Base-by-base conservation (phyloP, 2,797 vertebrate genomes). In the Catamblyrhynchus diadema region DNA sequence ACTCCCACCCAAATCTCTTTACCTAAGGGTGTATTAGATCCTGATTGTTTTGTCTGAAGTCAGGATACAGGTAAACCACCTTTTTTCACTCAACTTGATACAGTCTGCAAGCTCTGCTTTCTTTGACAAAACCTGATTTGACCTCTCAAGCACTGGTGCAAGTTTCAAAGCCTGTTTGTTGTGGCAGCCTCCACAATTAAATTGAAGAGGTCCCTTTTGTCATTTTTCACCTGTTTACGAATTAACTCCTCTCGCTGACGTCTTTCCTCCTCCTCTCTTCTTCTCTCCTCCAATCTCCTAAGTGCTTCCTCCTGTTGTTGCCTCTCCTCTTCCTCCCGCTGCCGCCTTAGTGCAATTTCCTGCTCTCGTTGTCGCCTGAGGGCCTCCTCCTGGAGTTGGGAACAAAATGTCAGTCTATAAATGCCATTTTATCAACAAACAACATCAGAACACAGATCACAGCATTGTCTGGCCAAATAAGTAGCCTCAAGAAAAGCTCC, bases 281-380 rank as follows among this genome's bases (percentile, higher is more conserved):
- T 98, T 56, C 98, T 98, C 90, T 99, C 99, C 94, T 99, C 99
- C 90, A 99, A 82, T 84, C 98, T 98, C 77, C 98, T 98, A 56
- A 99, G 98, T 77, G 98, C 98, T 96, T 99, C 99, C 89, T 99
- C 99, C 91, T 99, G 98, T 56, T 99, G 99, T 91, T 98, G 97
- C 82, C 99, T 97, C 93, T 99, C 99, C 91, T 99, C 99, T 59
- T 98, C 98, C 86, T 98, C 98, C 79, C 97, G 93, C 95, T 99
- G 98, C 51, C 99, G 97, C 57, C 98, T 98, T 74, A 99, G 98
- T 13, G 98, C 98, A 95, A 99, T 98, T 94, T 99, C 99, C 95
- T 99, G 99, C 88, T 99, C 99, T 64, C 98, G 98, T 37, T 99
- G 99, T 64, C 98, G 97, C 91, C 99, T 98, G 59, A 99, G 96